A percentile compares a stretch with the other conserved stretches of the same genome.
Evolutionary conservation across 1,140 invertebrate species (phyloP).

Genomic region (Matsumurasca onukii): DNA sequence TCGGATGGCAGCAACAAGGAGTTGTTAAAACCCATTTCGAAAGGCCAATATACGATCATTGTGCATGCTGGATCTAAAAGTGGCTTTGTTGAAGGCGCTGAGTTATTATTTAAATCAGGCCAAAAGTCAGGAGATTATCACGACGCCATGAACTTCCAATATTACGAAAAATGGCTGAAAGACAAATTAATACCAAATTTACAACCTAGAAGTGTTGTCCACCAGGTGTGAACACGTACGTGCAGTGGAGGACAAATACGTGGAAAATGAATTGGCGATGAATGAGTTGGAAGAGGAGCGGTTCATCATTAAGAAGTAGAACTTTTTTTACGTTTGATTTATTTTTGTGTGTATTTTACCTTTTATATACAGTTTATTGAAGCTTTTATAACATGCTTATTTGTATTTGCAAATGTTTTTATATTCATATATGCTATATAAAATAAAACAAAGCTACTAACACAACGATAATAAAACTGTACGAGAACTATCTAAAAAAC

Average conservation of each 20-base stretch:
- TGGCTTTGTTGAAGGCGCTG: no score
- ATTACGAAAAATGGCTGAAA: slow-evolving; percentile 20
- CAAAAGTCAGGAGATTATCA: not conserved
- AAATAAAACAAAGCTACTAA: no score
- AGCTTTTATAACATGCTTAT: no score
- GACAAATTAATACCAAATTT: slow-evolving; percentile 44
- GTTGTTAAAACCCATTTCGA: not conserved
- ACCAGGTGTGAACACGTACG: not conserved
- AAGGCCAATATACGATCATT: no score
- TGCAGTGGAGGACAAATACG: not conserved
- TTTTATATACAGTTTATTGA: no score
- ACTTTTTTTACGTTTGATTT: no score
- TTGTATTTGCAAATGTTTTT: no score
- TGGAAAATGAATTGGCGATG: not conserved
- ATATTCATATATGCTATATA: no score
- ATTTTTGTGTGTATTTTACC: no score
- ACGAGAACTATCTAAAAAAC: no score
- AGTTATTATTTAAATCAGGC: slow-evolving; percentile 1
- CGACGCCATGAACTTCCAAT: slow-evolving; percentile 14
- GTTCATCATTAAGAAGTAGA: not conserved
- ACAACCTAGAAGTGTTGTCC: slow-evolving; percentile 40
- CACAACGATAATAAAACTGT: no score
- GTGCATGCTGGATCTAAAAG: not conserved
- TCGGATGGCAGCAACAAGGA: not conserved
- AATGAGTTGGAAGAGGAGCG: not conserved